phyloP scores from a whole-genome alignment of 92 coral and sea anemone genomes.

The Epizoanthus illoricatus region DNA sequence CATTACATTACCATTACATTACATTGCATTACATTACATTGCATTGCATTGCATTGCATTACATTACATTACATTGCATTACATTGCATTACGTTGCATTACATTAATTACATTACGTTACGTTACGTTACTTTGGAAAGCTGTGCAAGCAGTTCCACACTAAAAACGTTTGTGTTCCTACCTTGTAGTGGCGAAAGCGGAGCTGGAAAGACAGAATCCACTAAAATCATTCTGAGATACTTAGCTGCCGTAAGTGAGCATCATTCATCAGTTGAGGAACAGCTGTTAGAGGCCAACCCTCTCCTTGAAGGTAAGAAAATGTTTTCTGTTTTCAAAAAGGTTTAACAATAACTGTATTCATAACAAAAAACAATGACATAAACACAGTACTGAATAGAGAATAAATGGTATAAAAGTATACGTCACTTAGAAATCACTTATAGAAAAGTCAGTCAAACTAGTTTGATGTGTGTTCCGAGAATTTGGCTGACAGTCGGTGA shows the following conservation, averaged over 20 bases:
- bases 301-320: constrained; percentile 74
- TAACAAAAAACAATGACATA: too few species aligned
- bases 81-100: neutral
- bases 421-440: too few species aligned
- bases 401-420: too few species aligned
- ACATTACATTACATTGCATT: neutral
- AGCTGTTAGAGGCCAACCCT: constrained; percentile 91
- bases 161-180: neutral
- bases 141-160: neutral
- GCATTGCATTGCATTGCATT: neutral
- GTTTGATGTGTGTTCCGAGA: too few species aligned
- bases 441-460: too few species aligned
- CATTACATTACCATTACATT: too few species aligned
- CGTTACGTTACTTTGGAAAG: neutral
- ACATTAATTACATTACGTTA: neutral
- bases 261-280: constrained; percentile 88
- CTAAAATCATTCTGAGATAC: constrained; percentile 89
- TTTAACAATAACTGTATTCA: neutral
- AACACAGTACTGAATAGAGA: too few species aligned
- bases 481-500: too few species aligned
- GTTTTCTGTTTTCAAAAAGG: neutral
- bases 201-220: constrained; percentile 96
- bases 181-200: constrained; percentile 91
- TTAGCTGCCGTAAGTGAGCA: constrained; percentile 86
- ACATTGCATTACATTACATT: neutral